A percentile compares a stretch with the other conserved stretches of the same genome.
Conservation (phyloP, 2,888 invertebrate genomes). For the Mythimna loreyi region DNA sequence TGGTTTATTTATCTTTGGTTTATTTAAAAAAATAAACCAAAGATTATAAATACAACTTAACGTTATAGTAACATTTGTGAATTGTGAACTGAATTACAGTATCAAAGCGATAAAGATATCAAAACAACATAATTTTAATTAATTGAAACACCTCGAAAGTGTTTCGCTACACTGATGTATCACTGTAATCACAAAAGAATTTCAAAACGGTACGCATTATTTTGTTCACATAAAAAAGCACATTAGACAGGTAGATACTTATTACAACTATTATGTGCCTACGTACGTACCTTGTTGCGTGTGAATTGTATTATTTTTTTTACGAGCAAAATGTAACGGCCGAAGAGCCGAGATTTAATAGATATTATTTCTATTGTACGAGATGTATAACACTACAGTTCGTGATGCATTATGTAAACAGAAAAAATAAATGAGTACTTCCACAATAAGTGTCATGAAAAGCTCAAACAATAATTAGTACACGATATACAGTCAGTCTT, state of each 20-base stretch:
- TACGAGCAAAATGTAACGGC: slow-evolving; percentile 56
- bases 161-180: slow-evolving; percentile 31
- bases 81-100: slow-evolving; percentile 7
- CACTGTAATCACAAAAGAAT: slow-evolving; percentile 30
- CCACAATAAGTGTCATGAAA: neutral
- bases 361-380: slow-evolving; percentile 39
- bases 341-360: slow-evolving; percentile 34
- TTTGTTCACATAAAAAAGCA: slow-evolving; percentile 33
- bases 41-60: neutral
- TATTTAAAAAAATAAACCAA: neutral
- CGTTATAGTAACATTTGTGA: slow-evolving; percentile 4
- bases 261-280: slow-evolving; percentile 49
- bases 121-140: slow-evolving; percentile 19
- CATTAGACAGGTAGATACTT: slow-evolving; percentile 30
- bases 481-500: neutral
- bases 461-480: neutral
- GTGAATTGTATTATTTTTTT: slow-evolving; percentile 56
- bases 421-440: neutral
- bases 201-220: slow-evolving; percentile 47
- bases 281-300: slow-evolving; percentile 55
- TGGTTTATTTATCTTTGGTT: neutral
- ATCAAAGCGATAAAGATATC: slow-evolving; percentile 17
- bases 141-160: slow-evolving; percentile 14
- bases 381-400: neutral
- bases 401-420: slow-evolving; percentile 17